phyloP scores from a whole-genome alignment of 2,797 vertebrate genomes.

The Philypnodon macrostomus region DNA sequence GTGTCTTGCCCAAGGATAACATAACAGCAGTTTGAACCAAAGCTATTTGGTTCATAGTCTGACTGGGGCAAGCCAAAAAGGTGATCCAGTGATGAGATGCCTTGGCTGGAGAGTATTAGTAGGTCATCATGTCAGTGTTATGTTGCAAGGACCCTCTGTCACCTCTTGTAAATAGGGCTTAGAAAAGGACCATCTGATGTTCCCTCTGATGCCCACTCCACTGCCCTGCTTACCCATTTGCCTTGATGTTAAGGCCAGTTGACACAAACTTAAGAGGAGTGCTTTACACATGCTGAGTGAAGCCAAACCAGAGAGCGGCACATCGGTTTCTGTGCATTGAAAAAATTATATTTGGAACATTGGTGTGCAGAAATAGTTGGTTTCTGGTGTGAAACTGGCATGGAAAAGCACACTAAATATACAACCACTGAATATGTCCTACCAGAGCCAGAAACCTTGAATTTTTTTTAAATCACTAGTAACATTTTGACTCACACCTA shows the following conservation, averaged over 20 bases:
- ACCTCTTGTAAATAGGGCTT: constrained; percentile 29
- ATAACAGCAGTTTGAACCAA: too few species aligned
- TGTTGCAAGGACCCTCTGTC: constrained; percentile 21
- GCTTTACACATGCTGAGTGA: constrained; percentile 64
- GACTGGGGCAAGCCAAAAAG: constrained; percentile 2
- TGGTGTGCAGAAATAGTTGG: constrained; percentile 50
- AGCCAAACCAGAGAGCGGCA: constrained; percentile 55
- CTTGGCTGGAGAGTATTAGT: constrained; percentile 33
- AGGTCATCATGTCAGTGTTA: constrained; percentile 57
- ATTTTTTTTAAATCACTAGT: constrained; percentile 30
- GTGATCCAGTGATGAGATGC: background rate
- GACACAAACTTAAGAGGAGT: constrained; percentile 55
- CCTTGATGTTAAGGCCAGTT: constrained; percentile 60
- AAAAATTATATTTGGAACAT: constrained; percentile 58
- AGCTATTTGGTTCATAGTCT: background rate
- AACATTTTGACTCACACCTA: constrained; percentile 35
- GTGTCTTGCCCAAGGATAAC: too few species aligned
- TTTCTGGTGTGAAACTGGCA: constrained; percentile 38
- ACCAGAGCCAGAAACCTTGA: constrained; percentile 22
- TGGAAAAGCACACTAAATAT: constrained; percentile 48
- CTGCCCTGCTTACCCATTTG: constrained; percentile 53
- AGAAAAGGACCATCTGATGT: constrained; percentile 37
- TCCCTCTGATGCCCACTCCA: constrained; percentile 28
- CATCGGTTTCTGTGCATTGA: constrained; percentile 50
- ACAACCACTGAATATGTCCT: constrained; percentile 26